phyloP scores from a whole-genome alignment of 2,113 vertebrate species.

The Toxotes chatareus region DNA sequence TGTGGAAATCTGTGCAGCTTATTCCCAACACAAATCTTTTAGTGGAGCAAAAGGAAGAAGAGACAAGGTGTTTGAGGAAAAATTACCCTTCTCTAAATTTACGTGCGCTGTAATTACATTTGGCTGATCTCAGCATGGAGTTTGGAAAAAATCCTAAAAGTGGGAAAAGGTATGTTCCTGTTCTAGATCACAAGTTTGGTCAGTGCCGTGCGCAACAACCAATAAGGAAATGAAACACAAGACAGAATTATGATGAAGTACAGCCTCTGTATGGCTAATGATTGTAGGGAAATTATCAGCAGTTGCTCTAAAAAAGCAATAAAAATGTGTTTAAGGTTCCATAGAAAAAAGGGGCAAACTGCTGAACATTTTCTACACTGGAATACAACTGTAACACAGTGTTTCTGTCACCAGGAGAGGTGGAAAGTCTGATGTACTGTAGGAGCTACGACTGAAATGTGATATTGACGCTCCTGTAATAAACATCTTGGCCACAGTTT shows the following conservation, averaged over 20 bases:
- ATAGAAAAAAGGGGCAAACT: background rate
- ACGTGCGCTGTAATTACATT: background rate
- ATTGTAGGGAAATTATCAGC: background rate
- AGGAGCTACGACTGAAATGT: background rate
- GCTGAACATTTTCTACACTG: background rate
- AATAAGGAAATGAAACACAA: slow-evolving; percentile 30
- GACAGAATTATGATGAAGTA: background rate
- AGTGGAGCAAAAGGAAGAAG: background rate
- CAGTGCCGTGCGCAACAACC: background rate
- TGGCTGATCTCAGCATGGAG: background rate
- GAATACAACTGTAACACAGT: background rate
- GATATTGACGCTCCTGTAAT: background rate
- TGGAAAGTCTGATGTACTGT: background rate
- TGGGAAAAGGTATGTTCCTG: background rate
- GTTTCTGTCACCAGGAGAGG: background rate
- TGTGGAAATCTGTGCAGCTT: slow-evolving; percentile 1
- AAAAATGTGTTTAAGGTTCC: background rate
- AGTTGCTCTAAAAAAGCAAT: background rate
- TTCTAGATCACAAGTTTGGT: background rate
- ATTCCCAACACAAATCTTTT: background rate
- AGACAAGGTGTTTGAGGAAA: background rate
- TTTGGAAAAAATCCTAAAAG: background rate
- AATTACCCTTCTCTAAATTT: no score
- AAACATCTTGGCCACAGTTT: no score
- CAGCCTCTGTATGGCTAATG: background rate